These are phyloP conservation scores for Ageneiosus marmoratus DNA, from an alignment of 2,113 vertebrate genomes.

Conservation along the genomic window DNA sequence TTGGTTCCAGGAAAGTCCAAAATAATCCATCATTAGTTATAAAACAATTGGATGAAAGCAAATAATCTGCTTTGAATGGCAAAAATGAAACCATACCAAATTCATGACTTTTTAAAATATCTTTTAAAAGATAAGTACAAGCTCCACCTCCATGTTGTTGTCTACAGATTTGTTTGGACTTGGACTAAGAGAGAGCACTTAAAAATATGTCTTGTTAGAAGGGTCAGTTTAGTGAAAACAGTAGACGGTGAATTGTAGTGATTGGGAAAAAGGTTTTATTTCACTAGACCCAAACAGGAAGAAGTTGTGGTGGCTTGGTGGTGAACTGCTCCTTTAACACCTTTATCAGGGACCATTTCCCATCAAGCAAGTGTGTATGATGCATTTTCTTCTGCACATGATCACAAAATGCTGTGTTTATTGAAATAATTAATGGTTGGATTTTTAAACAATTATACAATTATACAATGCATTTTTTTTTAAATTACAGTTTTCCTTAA, in stretches of 20 bases:
- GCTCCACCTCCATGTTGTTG: neutral
- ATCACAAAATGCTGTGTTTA: neutral
- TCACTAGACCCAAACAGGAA: constrained; percentile 30
- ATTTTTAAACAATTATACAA: neutral
- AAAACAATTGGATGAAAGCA: neutral
- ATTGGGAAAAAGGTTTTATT: constrained; percentile 18
- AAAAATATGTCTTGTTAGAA: neutral
- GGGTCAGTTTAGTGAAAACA: neutral
- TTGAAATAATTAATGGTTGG: neutral
- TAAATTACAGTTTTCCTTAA: neutral
- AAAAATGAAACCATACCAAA: neutral
- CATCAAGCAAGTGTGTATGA: neutral
- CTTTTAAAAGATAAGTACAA: neutral
- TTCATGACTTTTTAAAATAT: neutral
- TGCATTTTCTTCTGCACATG: neutral
- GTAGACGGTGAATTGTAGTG: neutral
- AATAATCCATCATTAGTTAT: neutral
- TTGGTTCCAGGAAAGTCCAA: neutral
- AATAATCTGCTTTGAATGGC: neutral
- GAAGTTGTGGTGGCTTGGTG: neutral
- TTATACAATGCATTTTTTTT: neutral
- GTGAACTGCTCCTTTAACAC: constrained; percentile 13
- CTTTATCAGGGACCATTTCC: neutral
- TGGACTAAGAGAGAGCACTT: neutral
- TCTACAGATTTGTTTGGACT: neutral